These are phyloP conservation scores for Eptesicus fuscus DNA, from an alignment of 2,113 vertebrate species.

Conservation along the genomic window DNA sequence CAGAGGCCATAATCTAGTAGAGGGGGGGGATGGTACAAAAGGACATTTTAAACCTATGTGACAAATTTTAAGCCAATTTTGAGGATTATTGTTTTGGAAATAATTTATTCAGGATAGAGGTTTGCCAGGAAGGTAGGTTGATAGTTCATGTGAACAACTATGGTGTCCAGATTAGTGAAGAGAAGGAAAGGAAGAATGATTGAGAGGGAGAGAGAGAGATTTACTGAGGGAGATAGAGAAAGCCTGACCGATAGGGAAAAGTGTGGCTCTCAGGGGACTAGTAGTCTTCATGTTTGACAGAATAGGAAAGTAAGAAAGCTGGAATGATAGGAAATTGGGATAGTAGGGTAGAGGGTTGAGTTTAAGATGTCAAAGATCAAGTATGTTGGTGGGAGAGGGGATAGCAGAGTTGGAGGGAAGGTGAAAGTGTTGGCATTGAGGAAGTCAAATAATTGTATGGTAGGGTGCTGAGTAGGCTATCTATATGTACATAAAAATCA, in stretches of 20 bases:
- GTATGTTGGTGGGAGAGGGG: background rate
- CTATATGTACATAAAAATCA: background rate
- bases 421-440: background rate
- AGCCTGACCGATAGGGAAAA: background rate
- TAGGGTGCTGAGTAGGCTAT: too few species aligned
- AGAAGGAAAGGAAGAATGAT: background rate
- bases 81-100: background rate
- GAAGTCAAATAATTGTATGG: background rate
- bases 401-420: background rate
- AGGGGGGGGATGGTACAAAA: background rate
- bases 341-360: background rate
- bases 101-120: background rate
- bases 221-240: background rate
- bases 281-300: background rate
- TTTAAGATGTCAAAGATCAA: background rate
- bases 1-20: background rate
- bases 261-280: background rate
- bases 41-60: background rate
- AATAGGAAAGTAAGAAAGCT: background rate
- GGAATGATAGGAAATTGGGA: background rate
- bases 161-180: background rate
- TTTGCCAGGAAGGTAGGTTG: background rate
- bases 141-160: background rate
- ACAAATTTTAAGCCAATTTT: background rate
- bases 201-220: background rate